phyloP scores from a whole-genome alignment of 2,797 vertebrate genomes.

The Acanthurus tractus region DNA sequence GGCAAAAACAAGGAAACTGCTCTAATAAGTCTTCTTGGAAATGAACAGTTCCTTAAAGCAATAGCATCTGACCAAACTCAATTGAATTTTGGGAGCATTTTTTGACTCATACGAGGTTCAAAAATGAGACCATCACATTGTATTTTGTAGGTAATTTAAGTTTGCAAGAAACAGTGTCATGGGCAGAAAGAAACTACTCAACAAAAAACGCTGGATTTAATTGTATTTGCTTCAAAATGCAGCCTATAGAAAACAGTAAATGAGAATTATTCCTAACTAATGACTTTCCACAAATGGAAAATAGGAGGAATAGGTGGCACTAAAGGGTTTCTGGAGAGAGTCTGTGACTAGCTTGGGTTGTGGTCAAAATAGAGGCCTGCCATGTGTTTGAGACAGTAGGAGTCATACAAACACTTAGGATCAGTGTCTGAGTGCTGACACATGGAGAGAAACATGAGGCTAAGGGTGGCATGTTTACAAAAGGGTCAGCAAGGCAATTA shows the following conservation, averaged over 20 bases:
- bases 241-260: background rate
- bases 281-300: background rate
- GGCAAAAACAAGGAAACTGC: background rate
- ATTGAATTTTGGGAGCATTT: background rate
- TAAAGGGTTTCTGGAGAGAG: background rate
- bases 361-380: background rate
- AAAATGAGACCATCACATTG: background rate
- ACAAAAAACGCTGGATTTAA: too few relatives aligned
- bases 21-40: background rate
- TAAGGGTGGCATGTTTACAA: constrained; percentile 17
- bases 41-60: background rate
- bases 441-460: constrained; percentile 15
- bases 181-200: background rate
- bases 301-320: background rate
- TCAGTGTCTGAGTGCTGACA: constrained; percentile 12
- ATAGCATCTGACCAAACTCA: background rate
- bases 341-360: background rate
- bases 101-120: background rate
- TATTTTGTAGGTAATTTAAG: background rate
- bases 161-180: background rate
- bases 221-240: background rate
- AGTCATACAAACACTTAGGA: constrained; percentile 28
- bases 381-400: constrained; percentile 50
- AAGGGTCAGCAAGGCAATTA: background rate
- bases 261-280: background rate